These are phyloP conservation scores for Bovichtus diacanthus DNA, from an alignment of 2,797 vertebrate genomes.

Conservation along the genomic window DNA sequence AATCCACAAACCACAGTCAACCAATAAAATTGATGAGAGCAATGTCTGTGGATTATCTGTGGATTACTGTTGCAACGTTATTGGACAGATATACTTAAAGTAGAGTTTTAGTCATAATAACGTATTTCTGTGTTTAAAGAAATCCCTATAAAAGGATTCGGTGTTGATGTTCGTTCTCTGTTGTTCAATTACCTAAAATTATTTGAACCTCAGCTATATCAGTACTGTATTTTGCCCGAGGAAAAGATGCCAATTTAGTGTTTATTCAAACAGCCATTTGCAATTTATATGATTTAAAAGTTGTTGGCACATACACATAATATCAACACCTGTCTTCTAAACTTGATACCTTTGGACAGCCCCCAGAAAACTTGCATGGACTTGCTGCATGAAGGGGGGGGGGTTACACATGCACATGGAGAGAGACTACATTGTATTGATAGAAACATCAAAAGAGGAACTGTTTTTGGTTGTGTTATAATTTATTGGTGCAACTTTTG, in stretches of 20 bases:
- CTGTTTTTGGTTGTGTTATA: not conserved
- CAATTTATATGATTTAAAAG: slow-evolving; percentile 11
- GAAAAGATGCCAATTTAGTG: slow-evolving; percentile 6
- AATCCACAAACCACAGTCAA: slow-evolving; percentile 7
- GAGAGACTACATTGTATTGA: not conserved
- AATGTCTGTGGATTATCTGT: not conserved
- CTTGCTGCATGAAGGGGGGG: not conserved
- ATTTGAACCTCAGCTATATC: not conserved
- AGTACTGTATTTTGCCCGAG: not conserved
- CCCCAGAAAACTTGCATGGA: slow-evolving; percentile 14
- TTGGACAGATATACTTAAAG: not conserved
- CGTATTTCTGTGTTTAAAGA: not conserved
- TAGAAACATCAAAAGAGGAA: not conserved
- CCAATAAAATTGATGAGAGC: not conserved
- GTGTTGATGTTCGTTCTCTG: not conserved
- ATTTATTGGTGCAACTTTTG: not conserved
- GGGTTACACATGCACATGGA: not conserved
- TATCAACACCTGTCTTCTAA: slow-evolving; percentile 43
- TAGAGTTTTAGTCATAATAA: not conserved
- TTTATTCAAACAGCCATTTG: slow-evolving; percentile 16
- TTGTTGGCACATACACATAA: slow-evolving; percentile 9
- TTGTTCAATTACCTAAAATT: not conserved
- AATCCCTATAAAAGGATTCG: not conserved
- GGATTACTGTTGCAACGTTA: not conserved
- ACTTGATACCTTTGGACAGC: slow-evolving; percentile 20